These are phyloP conservation scores for Myotis myotis DNA, from an alignment of 2,797 vertebrate species.

Conservation along the genomic window DNA sequence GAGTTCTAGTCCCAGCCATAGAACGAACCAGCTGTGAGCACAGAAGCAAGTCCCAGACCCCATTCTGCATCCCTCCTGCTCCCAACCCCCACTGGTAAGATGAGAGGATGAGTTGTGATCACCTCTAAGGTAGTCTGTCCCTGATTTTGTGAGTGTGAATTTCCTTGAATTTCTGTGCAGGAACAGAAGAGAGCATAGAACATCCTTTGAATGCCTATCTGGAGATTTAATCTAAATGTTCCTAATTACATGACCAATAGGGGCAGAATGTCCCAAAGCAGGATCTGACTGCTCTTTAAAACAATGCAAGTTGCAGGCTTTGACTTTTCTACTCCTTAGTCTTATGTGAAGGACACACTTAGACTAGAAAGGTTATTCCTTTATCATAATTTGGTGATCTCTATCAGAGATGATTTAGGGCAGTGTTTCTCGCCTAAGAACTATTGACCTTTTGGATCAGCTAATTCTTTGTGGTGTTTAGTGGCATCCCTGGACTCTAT, in stretches of 20 bases:
- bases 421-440: not conserved
- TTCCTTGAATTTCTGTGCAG: not conserved
- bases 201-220: not conserved
- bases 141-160: not conserved
- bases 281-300: not conserved
- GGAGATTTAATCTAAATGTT: not conserved
- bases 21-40: not conserved
- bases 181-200: slow-evolving; percentile 17
- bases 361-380: not conserved
- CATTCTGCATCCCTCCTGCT: accelerated
- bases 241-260: not conserved
- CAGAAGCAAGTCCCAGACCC: not conserved
- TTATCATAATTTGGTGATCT: not conserved
- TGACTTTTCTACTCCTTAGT: not conserved
- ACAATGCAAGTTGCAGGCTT: not conserved
- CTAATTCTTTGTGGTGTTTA: not conserved
- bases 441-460: not conserved
- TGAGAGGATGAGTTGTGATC: not conserved
- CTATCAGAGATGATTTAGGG: not conserved
- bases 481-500: not conserved
- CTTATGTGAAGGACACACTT: slow-evolving; percentile 17
- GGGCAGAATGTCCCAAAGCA: not conserved
- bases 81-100: not conserved
- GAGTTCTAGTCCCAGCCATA: not conserved
- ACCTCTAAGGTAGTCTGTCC: not conserved